Evolutionary conservation across 2,888 invertebrate species (phyloP), one percentile per base, ranked within the genome.

Genomic region (Aelia acuminata): DNA sequence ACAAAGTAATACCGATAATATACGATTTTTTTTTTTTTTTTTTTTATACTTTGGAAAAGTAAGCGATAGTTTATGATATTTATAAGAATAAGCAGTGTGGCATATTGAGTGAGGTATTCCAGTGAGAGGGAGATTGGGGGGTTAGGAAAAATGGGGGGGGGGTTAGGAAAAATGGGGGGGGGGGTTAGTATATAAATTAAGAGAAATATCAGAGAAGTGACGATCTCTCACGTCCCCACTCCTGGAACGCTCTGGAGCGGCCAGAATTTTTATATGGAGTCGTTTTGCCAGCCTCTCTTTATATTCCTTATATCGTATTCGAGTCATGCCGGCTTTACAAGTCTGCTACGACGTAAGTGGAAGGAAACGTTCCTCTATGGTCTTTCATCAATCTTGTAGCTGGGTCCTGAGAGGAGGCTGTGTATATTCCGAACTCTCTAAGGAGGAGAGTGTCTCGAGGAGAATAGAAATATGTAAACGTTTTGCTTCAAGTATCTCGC

Each of bases 331-430:
- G 80, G 80, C 80, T 80, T 39, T 80, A 80, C 80, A 80, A 80
- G 80, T 43, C 80, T 39, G 22, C 39, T 47, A 80, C 80, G 80
- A 47, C 80, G 43, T 80, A 80, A 80, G 80, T 80, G 80, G 80
- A 80, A 47, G 80, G 43, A 80, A 80, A 80, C 43, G 43, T 39
- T 80, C n/a, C 80, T 80, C 80, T n/a, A 47, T 80, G 22, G 43
- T n/a, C 80, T 80, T 80, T 80, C 80, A 80, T 80, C 80, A 80
- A 80, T 80, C 80, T 80, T 80, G 80, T 80, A 43, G 22, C 39
- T 22, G 8, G 20, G 2, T 13, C 80, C 22, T n/a, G 22, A 47
- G 80, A 39, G n/a, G 5, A 43, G 3, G 22, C 0, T 80, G 80
- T 80, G n/a, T n/a, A n/a, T n/a, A 43, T n/a, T 80, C 43, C 1